Base-by-base conservation (phyloP, 2,888 invertebrate genomes). In the Branchellion lobata region DNA sequence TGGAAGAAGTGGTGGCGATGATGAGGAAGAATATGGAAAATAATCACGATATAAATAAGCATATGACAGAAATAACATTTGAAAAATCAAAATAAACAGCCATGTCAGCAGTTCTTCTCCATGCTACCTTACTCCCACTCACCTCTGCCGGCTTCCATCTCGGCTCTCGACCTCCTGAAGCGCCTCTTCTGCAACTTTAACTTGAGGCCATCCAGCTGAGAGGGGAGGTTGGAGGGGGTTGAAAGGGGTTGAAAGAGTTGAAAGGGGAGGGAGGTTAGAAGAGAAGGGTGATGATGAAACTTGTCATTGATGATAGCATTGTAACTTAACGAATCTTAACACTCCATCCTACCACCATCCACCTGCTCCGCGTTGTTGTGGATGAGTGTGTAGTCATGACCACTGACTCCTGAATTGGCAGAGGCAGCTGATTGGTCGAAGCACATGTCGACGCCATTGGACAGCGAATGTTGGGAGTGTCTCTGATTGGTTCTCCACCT, bases 401-500 rank as follows among this genome's bases (percentile, higher is more conserved):
- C 81, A 34, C 74, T 51, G 33, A 68, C 79, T 18, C 61, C 40
- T 33, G 76, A 5, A 24, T 36, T 76, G 40, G 40, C 8, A 2
- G 40, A 11, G 21, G 31, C 31, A 3, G 47, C 18, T 73, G 36
- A 47, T 47, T 73, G 36, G 33, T 73, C 73, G 27, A 24, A 73
- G 3, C 29, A 33, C 31, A 33, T 11, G 34, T 69, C 69, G 18
- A 34, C 69, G 18, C 69, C 69, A 14, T 34, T 40, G 72, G 40
- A 24, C 24, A 36, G 75, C 5, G 78, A 53, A 33, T 75, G 36
- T 84, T 82, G 5, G 85, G 85, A 83, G 47, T 79, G 79, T 5
- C 80, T 27, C 27, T 76, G 77, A 18, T 36, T 79, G 29, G 51
- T 24, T 0, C 95, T 94, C 95, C 95, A 95, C 86, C 94, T 94